Evolutionary conservation across 2,113 vertebrate genomes (phyloP), one percentile per base, ranked within the genome.

Genomic region (Aleadryas rufinucha): DNA sequence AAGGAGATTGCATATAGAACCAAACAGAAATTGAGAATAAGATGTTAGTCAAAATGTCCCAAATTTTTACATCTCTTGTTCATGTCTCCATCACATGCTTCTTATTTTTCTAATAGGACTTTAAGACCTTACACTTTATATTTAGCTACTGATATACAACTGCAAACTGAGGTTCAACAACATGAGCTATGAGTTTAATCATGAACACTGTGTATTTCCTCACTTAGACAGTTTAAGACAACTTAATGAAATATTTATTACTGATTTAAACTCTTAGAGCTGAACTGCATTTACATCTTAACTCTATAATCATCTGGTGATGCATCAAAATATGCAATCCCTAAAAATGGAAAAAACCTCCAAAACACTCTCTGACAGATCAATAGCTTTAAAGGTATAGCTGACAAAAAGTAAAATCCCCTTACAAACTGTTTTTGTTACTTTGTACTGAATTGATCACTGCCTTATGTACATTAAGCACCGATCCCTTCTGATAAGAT

Each of bases 171-270:
- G 33, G 18, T 41, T 90, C 53, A 65, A 47, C 31, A 90, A 44
- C 20, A 45, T 3, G 27, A 87, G 35, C 41, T 84, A 27, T 3
- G 2, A 64, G n/a, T 64, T 80, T 49, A 59, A 70, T 53, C 20
- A 33, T 24, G 31, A 78, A 80, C n/a, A 41, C 24, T 16, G 16
- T n/a, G 11, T 20, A 71, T 72, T 84, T 76, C 30, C 49, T 77
- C 16, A 16, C n/a, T 92, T 49, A 26, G 28, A 35, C 52, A 70
- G 13, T 79, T 94, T 84, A 59, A 87, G 39, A 44, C 45, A 88
- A 71, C 28, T 69, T 53, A 82, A 94, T 95, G 10, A 82, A 89
- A 85, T 72, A 80, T 84, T 95, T 69, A 93, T 57, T 57, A 45
- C 37, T 64, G 50, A 71, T 53, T 89, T 90, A 84, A 93, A 63